These are phyloP conservation scores for Thalassoma bifasciatum DNA, from an alignment of 2,113 vertebrate species.

Conservation along the genomic window DNA sequence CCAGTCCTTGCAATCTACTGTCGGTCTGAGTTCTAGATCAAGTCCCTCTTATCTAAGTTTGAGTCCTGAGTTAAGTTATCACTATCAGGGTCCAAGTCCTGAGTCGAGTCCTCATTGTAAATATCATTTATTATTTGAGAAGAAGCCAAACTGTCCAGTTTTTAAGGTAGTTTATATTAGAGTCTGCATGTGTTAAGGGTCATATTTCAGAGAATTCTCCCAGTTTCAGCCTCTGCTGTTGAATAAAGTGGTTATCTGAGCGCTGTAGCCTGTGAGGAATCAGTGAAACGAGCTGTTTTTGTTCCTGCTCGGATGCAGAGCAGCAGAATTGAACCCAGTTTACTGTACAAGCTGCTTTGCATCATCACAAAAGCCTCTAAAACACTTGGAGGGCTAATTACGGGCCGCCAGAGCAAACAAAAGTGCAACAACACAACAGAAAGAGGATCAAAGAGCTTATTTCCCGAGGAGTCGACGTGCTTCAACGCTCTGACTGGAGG, in stretches of 20 bases:
- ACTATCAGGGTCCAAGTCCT: too few species aligned
- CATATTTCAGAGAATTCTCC: neutral
- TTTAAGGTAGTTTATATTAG: neutral
- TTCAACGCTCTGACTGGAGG: constrained; percentile 40
- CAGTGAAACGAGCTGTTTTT: neutral
- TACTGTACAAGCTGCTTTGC: constrained; percentile 20
- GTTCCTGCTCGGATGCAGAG: neutral
- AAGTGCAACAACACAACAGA: constrained; percentile 23
- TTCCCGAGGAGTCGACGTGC: constrained; percentile 24
- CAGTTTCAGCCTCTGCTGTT: neutral
- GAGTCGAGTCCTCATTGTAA: too few species aligned
- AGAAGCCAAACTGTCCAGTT: too few species aligned
- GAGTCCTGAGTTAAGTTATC: too few species aligned
- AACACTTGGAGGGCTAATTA: constrained; percentile 41
- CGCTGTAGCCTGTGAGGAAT: neutral
- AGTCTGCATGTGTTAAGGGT: too few species aligned
- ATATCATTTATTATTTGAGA: too few species aligned
- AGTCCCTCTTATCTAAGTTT: too few species aligned
- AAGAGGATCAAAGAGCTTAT: constrained; percentile 49
- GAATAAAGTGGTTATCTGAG: neutral
- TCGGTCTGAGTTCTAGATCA: too few species aligned
- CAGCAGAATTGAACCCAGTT: constrained; percentile 14
- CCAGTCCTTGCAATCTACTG: too few species aligned
- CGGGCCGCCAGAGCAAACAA: constrained; percentile 27
- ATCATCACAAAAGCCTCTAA: constrained; percentile 27